Evolutionary conservation across 1,140 invertebrate species (phyloP).

Genomic region (Drosophila pachea): DNA sequence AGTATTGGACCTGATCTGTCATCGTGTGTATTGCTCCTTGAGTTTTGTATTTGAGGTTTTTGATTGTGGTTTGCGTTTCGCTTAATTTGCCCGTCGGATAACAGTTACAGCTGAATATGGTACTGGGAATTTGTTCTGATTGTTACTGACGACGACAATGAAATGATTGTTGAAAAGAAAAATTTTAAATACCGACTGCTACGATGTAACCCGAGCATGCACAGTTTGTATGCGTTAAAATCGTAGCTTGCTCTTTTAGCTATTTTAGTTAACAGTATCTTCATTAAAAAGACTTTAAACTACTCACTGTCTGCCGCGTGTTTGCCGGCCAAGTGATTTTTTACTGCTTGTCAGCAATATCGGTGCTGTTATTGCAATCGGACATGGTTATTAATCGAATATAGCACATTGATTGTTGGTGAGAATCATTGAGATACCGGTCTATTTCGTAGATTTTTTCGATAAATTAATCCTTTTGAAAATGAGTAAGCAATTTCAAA

Average conservation of each 20-base stretch:
- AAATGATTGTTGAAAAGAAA: conserved; percentile 4
- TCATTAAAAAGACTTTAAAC: background rate
- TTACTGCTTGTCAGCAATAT: conserved; percentile 14
- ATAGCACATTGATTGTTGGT: background rate
- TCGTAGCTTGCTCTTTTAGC: background rate
- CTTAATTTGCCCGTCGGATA: background rate
- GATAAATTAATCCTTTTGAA: no score
- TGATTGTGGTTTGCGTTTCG: background rate
- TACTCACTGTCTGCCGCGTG: conserved; percentile 27
- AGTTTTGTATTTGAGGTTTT: background rate
- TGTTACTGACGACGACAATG: conserved; percentile 8
- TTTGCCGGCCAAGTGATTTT: conserved; percentile 27
- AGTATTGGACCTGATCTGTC: conserved; percentile 52
- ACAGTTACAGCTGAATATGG: conserved; percentile 5
- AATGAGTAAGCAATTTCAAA: no score
- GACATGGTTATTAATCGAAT: background rate
- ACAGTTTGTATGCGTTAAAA: conserved; percentile 13
- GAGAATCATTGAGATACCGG: background rate
- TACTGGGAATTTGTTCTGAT: conserved; percentile 25
- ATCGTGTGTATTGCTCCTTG: conserved; percentile 15
- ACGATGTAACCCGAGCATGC: conserved; percentile 25
- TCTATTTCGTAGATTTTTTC: background rate
- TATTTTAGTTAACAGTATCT: background rate
- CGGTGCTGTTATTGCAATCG: conserved; percentile 1
- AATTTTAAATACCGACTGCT: conserved; percentile 28